Evolutionary conservation across 2,113 vertebrate genomes (phyloP), one percentile per base, ranked within the genome.

Genomic region (Chloebia gouldiae): DNA sequence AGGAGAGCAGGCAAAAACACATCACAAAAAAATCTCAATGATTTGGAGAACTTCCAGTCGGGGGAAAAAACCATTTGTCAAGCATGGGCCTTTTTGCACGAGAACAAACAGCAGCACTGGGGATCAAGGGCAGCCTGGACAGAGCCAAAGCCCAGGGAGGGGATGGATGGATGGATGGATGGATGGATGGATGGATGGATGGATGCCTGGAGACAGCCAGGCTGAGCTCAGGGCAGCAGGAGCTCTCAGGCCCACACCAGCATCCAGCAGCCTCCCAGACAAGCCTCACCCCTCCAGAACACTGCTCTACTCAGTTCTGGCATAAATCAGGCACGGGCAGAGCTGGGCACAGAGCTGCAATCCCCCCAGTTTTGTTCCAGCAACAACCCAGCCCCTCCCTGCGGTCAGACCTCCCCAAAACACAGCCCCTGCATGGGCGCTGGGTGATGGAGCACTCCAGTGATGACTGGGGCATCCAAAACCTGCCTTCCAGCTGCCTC

Each of bases 61-160:
- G 25, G 40, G 13, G 8, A 28, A 66, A 60, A 82, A 47, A 59
- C 6, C 15, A 23, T 40, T 59, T 72, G 16, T 40, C 44, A 60
- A 27, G 27, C 1, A 37, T 3, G 1, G 31, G 44, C 35, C 71
- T 50, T 35, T 24, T 13, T 1, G 1, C 35, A 66, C 0, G 5
- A 50, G 71, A 60, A 60, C 83, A 69, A 69, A 77, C 45, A 68
- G 72, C 72, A 37, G 71, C 2, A 1, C 33, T 44, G 63, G 30
- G 45, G 45, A 68, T 28, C 23, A 10, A 64, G 81, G 81, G 69
- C 81, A 63, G 82, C 31, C 42, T 21, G 71, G 60, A 71, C 53
- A 77, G 61, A 37, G 83, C 13, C 61, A 12, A 2, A 51, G 53
- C 1, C 49, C 53, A 14, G 12, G 44, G 83, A 35, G 6, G 27